Conservation (phyloP, 2,888 invertebrate species). For the Acholoe squamosa region DNA sequence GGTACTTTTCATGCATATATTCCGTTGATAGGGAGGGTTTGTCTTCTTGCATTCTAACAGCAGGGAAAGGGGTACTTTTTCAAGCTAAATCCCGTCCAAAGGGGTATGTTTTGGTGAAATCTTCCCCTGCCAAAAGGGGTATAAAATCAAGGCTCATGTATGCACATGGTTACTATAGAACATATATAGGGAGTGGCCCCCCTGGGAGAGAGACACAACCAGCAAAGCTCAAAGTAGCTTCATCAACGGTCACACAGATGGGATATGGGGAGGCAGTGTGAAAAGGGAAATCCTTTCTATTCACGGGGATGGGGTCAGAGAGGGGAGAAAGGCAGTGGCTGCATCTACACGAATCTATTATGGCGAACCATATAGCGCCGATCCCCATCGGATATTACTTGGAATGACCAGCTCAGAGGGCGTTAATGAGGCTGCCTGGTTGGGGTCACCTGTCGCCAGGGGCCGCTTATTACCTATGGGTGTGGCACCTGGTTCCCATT, state of each 20-base stretch:
- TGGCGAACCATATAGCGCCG: background rate
- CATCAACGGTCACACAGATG: background rate
- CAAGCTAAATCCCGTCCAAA: no score
- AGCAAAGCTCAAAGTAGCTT: background rate
- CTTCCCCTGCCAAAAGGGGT: no score
- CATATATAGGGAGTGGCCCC: no score
- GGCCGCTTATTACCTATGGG: conserved; percentile 17
- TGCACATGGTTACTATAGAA: no score
- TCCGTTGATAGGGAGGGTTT: no score
- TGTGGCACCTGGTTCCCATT: background rate
- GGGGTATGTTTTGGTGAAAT: no score
- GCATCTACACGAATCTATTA: background rate
- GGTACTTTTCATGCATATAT: no score
- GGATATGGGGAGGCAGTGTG: background rate
- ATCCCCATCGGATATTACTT: conserved; percentile 36
- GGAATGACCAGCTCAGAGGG: background rate
- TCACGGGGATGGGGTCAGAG: background rate
- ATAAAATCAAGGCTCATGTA: no score
- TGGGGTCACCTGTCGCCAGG: conserved; percentile 1
- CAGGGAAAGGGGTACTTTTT: no score
- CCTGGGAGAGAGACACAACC: background rate
- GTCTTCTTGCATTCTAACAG: no score
- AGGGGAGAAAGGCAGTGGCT: background rate
- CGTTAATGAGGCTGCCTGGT: background rate
- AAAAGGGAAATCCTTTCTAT: background rate